These are phyloP conservation scores for Novumbra hubbsi DNA, from an alignment of 2,797 vertebrate genomes.

Conservation along the genomic window DNA sequence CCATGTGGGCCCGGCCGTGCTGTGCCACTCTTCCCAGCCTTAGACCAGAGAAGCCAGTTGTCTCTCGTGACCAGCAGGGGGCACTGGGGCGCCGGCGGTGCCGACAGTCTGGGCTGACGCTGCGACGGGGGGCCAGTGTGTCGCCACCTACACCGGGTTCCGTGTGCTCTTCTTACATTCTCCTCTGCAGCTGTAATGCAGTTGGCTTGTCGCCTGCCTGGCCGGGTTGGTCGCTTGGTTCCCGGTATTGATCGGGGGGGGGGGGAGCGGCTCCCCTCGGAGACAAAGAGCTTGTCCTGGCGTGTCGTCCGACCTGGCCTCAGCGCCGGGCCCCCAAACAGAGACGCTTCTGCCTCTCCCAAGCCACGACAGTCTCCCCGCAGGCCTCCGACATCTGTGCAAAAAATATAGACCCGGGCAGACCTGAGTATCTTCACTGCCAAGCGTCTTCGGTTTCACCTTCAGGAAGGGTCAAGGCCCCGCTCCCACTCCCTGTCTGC, in stretches of 20 bases:
- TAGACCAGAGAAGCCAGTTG: constrained; percentile 30
- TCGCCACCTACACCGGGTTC: constrained; percentile 63
- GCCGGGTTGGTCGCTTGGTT: constrained; percentile 65
- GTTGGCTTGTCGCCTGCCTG: constrained; percentile 68
- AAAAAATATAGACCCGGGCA: constrained; percentile 75
- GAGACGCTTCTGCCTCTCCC: constrained; percentile 49
- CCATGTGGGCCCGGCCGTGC: constrained; percentile 66
- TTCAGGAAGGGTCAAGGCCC: constrained; percentile 75
- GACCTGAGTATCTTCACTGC: constrained; percentile 69
- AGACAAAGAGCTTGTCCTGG: constrained; percentile 74
- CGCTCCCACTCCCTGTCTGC: constrained; percentile 65
- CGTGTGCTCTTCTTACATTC: constrained; percentile 66
- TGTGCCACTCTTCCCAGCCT: constrained; percentile 55
- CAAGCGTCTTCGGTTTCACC: constrained; percentile 71
- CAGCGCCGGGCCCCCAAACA: constrained; percentile 57
- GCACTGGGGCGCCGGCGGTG: constrained; percentile 62
- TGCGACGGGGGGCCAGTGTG: constrained; percentile 65
- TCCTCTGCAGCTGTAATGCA: constrained; percentile 66
- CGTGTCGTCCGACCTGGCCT: constrained; percentile 55
- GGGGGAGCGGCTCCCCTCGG: constrained; percentile 61
- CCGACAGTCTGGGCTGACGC: constrained; percentile 39
- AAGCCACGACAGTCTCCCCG: constrained; percentile 63
- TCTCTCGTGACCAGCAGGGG: constrained; percentile 60
- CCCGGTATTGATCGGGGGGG: constrained; percentile 67
- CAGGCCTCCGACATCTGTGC: constrained; percentile 77